phyloP scores from a whole-genome alignment of 1,140 invertebrate genomes.

The Microplitis demolitor region DNA sequence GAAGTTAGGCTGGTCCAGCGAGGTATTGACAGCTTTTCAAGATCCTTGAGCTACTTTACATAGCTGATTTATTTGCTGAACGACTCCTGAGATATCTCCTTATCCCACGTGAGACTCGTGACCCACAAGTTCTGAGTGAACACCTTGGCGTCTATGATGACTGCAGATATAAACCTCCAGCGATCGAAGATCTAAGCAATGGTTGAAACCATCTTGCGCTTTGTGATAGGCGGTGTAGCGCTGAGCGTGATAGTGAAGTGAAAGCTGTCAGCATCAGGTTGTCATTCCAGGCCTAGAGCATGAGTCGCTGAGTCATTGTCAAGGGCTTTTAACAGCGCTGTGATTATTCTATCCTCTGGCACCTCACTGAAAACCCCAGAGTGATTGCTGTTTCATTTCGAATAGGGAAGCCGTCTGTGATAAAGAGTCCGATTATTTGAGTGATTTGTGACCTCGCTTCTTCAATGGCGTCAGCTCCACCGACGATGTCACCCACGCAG shows the following conservation, averaged over 20 bases:
- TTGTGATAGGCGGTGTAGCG: too few species aligned
- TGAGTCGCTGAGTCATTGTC: not conserved
- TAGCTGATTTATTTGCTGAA: constrained; percentile 9
- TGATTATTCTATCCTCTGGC: too few species aligned
- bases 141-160: constrained; percentile 24
- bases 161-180: too few species aligned
- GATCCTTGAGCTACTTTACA: not conserved
- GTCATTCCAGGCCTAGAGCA: not conserved
- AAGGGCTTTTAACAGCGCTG: too few species aligned
- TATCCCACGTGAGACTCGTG: constrained; percentile 42
- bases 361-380: too few species aligned
- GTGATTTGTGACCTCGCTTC: not conserved
- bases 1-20: constrained; percentile 24
- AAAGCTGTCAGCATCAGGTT: not conserved
- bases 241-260: not conserved
- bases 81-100: constrained; percentile 15
- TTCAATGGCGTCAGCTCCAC: not conserved
- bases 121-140: constrained; percentile 46
- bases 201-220: not conserved
- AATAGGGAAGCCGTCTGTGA: constrained; percentile 23
- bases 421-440: not conserved
- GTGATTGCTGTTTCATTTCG: constrained; percentile 17
- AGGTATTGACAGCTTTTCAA: not conserved
- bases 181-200: too few species aligned
- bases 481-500: not conserved